Evolutionary conservation across 1,140 invertebrate genomes (phyloP), one percentile per base, ranked within the genome.

Genomic region (Mycetomoellerius zeteki): DNA sequence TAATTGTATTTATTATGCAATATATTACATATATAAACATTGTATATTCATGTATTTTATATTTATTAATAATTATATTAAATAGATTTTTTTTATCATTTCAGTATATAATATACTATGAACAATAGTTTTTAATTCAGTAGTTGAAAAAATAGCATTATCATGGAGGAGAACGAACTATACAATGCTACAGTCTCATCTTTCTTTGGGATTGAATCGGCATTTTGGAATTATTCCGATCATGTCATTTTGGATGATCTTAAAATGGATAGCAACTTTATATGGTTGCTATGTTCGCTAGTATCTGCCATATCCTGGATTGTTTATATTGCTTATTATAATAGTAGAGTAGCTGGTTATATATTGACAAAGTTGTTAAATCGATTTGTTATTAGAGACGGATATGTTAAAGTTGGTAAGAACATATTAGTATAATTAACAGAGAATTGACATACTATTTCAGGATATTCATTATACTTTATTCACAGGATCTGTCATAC

Each of bases 261-360:
- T 91, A 97, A 97, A 93, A 97, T 98, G 96, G 97, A 98, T 95
- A 97, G 97, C 89, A 98, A 97, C 93, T 98, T 98, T 95, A 96
- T 97, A 91, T 97, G 96, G 96, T 96, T 99, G 85, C 96, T 99
- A 16, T 97, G 97, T 90, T 98, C 98, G 58, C 96, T 99, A 24
- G 96, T 97, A 76, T 97, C 97, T 81, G 97, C 97, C 19, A 97
- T 98, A 91, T 96, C 96, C 37, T 99, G 99, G 99, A 97, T 99
- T 50, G 97, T 99, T 88, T 99, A 99, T 95, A 98, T 99, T 91
- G 98, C 98, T 14, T 99, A 99, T 95, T 99, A 99, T 95, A 99
- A 99, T 95, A 99, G 98, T 33, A 96, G 99, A 88, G 96, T 99
- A 5, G 96, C 98, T 84, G 99, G 98, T 50, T 98, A 98, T 92